Evolutionary conservation across 2,888 invertebrate genomes (phyloP).

Genomic region (Pyrocoelia pectoralis): DNA sequence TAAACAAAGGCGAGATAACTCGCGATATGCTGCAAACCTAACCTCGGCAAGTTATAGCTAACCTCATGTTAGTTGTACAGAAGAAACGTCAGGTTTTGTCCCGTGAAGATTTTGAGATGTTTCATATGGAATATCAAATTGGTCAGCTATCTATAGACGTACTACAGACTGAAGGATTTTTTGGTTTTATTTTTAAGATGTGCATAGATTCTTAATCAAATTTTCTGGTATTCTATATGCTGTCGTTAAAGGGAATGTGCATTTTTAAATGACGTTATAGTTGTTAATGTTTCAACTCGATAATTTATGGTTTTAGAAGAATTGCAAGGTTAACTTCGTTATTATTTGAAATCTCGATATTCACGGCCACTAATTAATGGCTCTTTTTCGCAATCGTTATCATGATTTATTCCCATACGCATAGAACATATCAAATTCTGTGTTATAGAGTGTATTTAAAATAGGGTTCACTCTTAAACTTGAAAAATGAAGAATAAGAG

Average conservation of each 20-base stretch:
- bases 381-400: not conserved
- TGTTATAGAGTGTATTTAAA: too few relatives aligned
- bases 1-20: conserved; percentile 63
- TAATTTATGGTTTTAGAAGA: conserved; percentile 24
- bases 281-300: conserved; percentile 30
- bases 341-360: not conserved
- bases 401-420: too few relatives aligned
- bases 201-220: conserved; percentile 61
- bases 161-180: conserved; percentile 59
- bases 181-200: conserved; percentile 54
- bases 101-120: conserved; percentile 18
- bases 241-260: conserved; percentile 56
- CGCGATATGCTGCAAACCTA: conserved; percentile 59
- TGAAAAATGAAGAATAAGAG: too few relatives aligned
- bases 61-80: conserved; percentile 56
- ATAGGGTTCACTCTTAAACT: too few relatives aligned
- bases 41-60: conserved; percentile 61
- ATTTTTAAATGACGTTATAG: conserved; percentile 36
- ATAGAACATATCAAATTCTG: too few relatives aligned
- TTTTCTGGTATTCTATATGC: conserved; percentile 59
- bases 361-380: not conserved
- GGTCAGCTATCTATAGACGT: conserved; percentile 57
- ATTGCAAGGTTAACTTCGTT: conserved; percentile 25
- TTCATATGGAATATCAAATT: conserved; percentile 35
- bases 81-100: conserved; percentile 33